Conservation (phyloP, 2,113 vertebrate genomes). For the Cyphomyrus discorhynchus region DNA sequence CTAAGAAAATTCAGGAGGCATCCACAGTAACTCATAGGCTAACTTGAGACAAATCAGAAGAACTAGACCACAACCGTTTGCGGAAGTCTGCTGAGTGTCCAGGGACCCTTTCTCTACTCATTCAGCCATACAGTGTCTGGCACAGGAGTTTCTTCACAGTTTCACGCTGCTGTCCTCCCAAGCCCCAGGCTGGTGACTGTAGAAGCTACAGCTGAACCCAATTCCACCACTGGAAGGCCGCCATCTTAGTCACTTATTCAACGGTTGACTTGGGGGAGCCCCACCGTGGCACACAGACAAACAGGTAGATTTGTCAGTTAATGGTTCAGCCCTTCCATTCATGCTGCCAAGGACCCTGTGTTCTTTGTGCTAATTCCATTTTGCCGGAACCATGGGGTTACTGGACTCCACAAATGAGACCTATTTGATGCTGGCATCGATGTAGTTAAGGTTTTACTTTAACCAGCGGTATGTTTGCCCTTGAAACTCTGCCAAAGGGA, state of each 20-base stretch:
- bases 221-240: not conserved
- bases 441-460: slow-evolving; percentile 1
- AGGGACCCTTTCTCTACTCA: not conserved
- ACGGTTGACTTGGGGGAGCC: not conserved
- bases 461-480: not conserved
- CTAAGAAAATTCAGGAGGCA: not conserved
- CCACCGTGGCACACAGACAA: not conserved
- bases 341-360: not conserved
- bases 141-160: not conserved
- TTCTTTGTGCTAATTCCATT: not conserved
- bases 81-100: not conserved
- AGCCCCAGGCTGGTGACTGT: not conserved
- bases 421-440: not conserved
- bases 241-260: not conserved
- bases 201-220: not conserved
- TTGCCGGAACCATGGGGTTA: not conserved
- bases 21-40: not conserved
- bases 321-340: not conserved
- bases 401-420: not conserved
- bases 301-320: not conserved
- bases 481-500: not conserved
- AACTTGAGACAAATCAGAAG: not conserved
- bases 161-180: not conserved
- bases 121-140: not conserved
- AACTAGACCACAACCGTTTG: not conserved